These are phyloP conservation scores for Chondrosia reniformis DNA, from an alignment of 37 sponge, comb jelly and placozoan species.

Conservation along the genomic window DNA sequence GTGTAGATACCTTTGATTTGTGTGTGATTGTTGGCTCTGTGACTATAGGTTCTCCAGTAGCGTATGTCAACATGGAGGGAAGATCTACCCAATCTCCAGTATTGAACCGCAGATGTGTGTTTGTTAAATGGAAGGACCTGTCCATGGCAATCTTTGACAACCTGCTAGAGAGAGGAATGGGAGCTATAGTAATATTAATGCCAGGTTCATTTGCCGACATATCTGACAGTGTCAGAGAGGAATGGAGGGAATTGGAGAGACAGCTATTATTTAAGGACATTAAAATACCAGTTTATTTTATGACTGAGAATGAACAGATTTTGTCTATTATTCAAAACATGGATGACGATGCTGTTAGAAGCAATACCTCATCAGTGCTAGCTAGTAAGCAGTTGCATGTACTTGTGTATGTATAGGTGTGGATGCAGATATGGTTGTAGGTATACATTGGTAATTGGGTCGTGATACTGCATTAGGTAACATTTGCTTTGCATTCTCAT, in stretches of 20 bases:
- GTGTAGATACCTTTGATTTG: no score
- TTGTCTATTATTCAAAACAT: conserved; percentile 31
- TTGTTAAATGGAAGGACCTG: conserved; percentile 59
- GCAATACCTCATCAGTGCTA: conserved; percentile 45
- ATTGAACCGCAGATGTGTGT: conserved; percentile 71
- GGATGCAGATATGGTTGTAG: conserved; percentile 29
- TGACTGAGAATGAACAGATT: conserved; percentile 43
- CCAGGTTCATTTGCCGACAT: conserved; percentile 11
- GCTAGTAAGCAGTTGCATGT: conserved; percentile 41
- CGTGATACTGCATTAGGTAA: no score
- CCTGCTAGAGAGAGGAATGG: conserved; percentile 63
- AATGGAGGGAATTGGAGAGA: conserved; percentile 69
- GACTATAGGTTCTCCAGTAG: conserved; percentile 71
- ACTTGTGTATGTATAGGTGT: no score
- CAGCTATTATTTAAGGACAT: conserved; percentile 47
- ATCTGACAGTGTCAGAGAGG: neutral
- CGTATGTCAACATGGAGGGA: conserved; percentile 82
- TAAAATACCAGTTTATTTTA: conserved; percentile 78
- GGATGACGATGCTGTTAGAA: conserved; percentile 14
- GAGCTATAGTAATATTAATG: conserved; percentile 65
- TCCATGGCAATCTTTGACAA: conserved; percentile 41
- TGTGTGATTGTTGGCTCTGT: no score
- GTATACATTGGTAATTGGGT: conserved; percentile 26
- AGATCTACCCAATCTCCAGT: conserved; percentile 37
- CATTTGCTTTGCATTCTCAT: no score